phyloP scores from a whole-genome alignment of 2,113 vertebrate genomes.

The Coturnix japonica region DNA sequence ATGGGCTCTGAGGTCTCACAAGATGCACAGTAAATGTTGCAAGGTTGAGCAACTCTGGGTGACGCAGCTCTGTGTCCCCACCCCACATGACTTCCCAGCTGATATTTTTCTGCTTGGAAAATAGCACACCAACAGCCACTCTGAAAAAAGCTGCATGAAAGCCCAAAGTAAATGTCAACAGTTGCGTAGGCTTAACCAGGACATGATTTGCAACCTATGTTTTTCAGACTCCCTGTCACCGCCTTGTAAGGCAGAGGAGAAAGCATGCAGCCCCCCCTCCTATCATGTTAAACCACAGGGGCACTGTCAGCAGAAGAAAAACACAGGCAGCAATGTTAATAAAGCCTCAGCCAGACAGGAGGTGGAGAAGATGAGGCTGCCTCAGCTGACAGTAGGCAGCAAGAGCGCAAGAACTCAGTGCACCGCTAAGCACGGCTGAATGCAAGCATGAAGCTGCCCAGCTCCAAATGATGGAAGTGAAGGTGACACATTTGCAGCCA shows the following conservation, averaged over 20 bases:
- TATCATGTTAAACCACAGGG: neutral
- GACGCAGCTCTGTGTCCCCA: neutral
- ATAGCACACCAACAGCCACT: neutral
- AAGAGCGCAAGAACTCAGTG: neutral
- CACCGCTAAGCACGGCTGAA: neutral
- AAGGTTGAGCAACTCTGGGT: neutral
- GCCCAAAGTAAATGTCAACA: neutral
- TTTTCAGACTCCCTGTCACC: neutral
- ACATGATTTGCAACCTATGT: neutral
- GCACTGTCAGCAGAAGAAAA: neutral
- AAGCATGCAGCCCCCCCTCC: neutral
- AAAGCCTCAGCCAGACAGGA: neutral
- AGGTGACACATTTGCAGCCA: neutral
- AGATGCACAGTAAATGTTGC: neutral
- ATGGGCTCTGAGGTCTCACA: neutral
- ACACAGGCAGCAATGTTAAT: fast-evolving
- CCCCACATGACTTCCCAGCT: neutral
- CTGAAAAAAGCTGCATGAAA: neutral
- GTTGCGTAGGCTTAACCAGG: neutral
- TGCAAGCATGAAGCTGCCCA: neutral
- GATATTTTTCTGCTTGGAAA: neutral
- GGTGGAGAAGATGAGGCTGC: neutral
- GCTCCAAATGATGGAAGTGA: neutral
- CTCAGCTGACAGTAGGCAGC: neutral
- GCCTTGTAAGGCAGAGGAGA: neutral